A percentile compares a stretch with the other conserved stretches of the same genome.
Conservation (phyloP, 2,888 invertebrate genomes). For the Cephus pulcher region DNA sequence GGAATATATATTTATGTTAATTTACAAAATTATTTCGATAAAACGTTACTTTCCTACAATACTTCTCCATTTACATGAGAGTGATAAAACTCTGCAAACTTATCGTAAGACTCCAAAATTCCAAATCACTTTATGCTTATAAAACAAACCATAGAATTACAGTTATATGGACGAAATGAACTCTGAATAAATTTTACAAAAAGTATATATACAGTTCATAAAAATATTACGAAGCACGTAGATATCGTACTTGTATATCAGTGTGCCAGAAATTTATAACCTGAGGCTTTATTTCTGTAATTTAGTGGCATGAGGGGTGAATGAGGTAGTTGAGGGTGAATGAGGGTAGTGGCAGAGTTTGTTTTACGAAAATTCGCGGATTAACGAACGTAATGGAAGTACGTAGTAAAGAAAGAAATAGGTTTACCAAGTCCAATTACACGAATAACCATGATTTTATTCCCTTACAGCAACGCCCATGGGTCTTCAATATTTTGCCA, state of each 20-base stretch:
- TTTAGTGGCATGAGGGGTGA: not conserved
- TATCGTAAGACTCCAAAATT: not conserved
- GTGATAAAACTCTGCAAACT: not conserved
- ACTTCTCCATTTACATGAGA: not conserved
- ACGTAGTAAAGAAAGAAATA: not conserved
- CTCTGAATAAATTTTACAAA: too few species aligned
- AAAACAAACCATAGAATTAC: too few species aligned
- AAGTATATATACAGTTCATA: too few species aligned
- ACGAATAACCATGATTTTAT: not conserved
- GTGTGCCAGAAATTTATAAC: not conserved
- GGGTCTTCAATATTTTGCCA: not conserved
- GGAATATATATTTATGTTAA: not conserved
- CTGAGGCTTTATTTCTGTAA: not conserved
- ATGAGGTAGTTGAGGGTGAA: too few species aligned
- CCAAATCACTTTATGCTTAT: not conserved
- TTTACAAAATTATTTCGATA: not conserved
- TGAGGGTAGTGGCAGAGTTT: not conserved
- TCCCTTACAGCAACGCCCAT: not conserved
- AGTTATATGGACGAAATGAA: too few species aligned
- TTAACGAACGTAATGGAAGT: not conserved
- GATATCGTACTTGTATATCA: not conserved
- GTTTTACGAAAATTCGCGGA: not conserved
- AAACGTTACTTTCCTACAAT: not conserved
- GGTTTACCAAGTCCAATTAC: not conserved
- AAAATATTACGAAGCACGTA: not conserved